These are phyloP conservation scores for Melanotaenia parkinsoni DNA, from an alignment of 2,797 vertebrate species.

Conservation along the genomic window DNA sequence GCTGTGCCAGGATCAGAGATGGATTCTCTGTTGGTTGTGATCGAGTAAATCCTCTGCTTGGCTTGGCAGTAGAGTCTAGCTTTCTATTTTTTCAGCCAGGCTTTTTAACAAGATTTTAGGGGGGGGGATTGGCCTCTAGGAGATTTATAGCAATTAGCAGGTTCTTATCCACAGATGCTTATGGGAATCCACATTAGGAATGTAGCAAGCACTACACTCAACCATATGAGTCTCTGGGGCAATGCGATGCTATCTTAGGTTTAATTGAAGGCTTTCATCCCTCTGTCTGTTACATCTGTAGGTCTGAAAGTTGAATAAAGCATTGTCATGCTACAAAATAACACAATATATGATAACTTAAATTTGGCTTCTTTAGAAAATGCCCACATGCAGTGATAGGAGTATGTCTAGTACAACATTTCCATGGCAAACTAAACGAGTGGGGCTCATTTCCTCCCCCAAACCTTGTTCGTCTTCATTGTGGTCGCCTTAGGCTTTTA, in stretches of 20 bases:
- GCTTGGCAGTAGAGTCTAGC: conserved; percentile 10
- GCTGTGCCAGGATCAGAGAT: conserved; percentile 21
- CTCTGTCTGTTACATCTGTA: conserved; percentile 12
- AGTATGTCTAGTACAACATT: conserved; percentile 36
- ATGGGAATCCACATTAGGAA: conserved; percentile 37
- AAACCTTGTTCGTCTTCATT: conserved; percentile 72
- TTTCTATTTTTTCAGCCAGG: conserved; percentile 21
- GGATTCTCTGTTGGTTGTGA: conserved; percentile 16
- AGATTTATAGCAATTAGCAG: conserved; percentile 55
- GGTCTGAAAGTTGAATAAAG: conserved; percentile 22
- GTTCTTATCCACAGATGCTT: conserved; percentile 44
- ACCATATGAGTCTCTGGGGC: conserved; percentile 5
- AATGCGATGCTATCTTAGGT: conserved; percentile 25
- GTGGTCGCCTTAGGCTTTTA: conserved; percentile 73
- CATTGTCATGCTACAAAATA: conserved; percentile 15
- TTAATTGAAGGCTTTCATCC: conserved; percentile 39
- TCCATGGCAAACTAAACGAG: conserved; percentile 64
- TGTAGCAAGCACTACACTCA: not conserved
- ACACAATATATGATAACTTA: conserved; percentile 29
- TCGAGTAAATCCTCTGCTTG: conserved; percentile 28
- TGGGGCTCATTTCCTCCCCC: conserved; percentile 52
- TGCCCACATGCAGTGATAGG: conserved; percentile 21
- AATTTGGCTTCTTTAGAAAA: conserved; percentile 33
- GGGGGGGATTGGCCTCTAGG: conserved; percentile 10
- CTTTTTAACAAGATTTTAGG: conserved; percentile 48